A percentile compares a stretch with the other conserved stretches of the same genome.
phyloP scores from a whole-genome alignment of 2,113 vertebrate genomes.

The Periophthalmodon schlosseri region DNA sequence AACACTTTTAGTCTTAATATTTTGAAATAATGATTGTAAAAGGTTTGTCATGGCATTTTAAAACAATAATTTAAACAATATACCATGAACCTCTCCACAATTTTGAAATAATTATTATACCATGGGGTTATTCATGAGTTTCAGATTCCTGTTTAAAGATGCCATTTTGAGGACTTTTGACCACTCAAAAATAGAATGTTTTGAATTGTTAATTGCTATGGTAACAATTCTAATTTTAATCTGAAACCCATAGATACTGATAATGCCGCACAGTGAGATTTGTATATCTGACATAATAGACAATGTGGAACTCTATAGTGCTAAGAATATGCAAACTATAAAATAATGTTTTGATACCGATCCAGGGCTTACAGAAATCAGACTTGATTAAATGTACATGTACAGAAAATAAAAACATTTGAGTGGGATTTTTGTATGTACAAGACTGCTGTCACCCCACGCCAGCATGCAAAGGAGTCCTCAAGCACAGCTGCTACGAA shows the following conservation, averaged over 20 bases:
- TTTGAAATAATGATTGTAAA: neutral
- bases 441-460: conserved; percentile 35
- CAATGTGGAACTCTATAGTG: conserved; percentile 36
- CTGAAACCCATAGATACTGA: neutral
- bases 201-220: too few species aligned
- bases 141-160: neutral
- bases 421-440: conserved; percentile 36
- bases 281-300: conserved; percentile 24
- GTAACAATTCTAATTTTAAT: too few species aligned
- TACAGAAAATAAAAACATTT: conserved; percentile 27
- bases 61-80: neutral
- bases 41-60: neutral
- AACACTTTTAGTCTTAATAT: neutral
- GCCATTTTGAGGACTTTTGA: neutral
- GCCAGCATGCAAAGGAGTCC: conserved; percentile 26
- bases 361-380: conserved; percentile 50
- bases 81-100: neutral
- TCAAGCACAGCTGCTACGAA: conserved; percentile 75
- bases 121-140: neutral
- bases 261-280: neutral
- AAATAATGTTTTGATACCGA: conserved; percentile 44
- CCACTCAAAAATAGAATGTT: too few species aligned
- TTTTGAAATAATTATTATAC: neutral
- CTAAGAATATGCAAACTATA: conserved; percentile 37
- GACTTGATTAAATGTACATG: conserved; percentile 54